phyloP scores from a whole-genome alignment of 2,888 invertebrate species.

The Nephrotoma appendiculata region DNA sequence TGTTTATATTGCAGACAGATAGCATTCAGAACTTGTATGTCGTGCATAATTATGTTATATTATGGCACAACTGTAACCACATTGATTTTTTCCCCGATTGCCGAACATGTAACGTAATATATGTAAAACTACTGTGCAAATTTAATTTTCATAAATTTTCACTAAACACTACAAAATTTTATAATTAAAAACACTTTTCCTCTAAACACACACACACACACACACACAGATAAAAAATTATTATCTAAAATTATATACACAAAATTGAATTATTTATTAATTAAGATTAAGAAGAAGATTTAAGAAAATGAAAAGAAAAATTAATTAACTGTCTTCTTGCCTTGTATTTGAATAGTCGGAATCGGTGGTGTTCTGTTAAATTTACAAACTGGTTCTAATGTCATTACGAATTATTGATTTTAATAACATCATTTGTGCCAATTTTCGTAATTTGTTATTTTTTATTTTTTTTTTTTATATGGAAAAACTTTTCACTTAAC shows the following conservation, averaged over 20 bases:
- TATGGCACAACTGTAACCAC: not conserved
- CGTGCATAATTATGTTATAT: not conserved
- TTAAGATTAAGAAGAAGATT: not conserved
- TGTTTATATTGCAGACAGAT: not conserved
- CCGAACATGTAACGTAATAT: not conserved
- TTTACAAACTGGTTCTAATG: conserved; percentile 3
- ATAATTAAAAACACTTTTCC: too few relatives aligned
- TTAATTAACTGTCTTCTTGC: not conserved
- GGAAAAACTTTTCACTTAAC: not conserved
- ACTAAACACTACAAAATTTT: not conserved
- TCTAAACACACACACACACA: not conserved
- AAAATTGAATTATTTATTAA: not conserved
- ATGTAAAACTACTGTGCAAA: not conserved
- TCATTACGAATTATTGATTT: conserved; percentile 4
- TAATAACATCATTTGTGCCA: conserved; percentile 1
- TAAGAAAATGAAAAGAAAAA: not conserved
- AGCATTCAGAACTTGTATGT: not conserved
- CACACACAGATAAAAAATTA: not conserved
- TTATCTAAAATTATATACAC: not conserved
- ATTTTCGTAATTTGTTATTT: not conserved
- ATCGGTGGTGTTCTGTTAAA: not conserved
- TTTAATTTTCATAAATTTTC: not conserved
- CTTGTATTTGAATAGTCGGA: not conserved
- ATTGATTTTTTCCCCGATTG: not conserved
- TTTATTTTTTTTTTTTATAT: not conserved